These are phyloP conservation scores for Aphelenchoides besseyi DNA, from an alignment of 1,140 invertebrate genomes.

Conservation along the genomic window DNA sequence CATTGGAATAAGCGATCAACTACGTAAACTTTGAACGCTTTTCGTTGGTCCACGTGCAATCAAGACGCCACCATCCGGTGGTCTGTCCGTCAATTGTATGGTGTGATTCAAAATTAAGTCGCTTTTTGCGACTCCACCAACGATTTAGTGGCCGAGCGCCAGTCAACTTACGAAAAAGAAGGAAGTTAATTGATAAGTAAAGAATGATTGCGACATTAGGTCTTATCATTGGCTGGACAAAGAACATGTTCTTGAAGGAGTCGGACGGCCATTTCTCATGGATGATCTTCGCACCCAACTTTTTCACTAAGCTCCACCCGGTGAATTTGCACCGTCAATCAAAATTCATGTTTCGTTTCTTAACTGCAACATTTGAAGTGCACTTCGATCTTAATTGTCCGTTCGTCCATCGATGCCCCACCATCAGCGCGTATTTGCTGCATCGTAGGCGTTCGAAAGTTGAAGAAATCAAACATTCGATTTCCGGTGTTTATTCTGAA, in stretches of 20 bases:
- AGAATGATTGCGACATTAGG: background rate
- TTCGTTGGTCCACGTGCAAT: background rate
- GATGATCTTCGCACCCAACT: background rate
- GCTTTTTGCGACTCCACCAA: background rate
- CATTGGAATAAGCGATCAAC: background rate
- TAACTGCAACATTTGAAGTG: slow-evolving; percentile 3
- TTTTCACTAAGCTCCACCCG: background rate
- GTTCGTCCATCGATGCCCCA: background rate
- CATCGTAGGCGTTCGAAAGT: background rate
- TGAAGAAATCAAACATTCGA: background rate
- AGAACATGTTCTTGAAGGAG: background rate
- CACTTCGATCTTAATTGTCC: background rate
- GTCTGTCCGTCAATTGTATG: background rate
- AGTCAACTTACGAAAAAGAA: background rate
- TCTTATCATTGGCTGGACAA: background rate
- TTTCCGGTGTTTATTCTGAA: background rate
- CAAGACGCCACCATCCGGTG: background rate
- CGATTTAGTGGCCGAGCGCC: background rate
- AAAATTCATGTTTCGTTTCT: background rate
- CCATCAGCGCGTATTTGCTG: background rate
- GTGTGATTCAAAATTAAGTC: background rate
- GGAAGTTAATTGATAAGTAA: background rate
- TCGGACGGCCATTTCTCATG: background rate
- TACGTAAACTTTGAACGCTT: background rate
- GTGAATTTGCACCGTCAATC: background rate